Base-by-base conservation (phyloP, 2,888 invertebrate genomes). In the Philopedon plagiatum region DNA sequence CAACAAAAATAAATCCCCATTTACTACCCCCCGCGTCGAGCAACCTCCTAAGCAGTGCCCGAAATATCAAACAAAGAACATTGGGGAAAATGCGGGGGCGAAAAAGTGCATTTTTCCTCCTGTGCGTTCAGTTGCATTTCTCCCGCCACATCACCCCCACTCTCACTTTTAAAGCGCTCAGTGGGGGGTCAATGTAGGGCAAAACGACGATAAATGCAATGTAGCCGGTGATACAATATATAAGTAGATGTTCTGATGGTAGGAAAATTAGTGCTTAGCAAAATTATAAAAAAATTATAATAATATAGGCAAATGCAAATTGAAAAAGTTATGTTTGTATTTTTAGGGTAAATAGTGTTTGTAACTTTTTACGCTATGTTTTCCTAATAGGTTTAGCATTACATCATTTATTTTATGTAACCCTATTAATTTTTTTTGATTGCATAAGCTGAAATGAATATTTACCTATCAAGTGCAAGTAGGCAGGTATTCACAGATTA, bases 131-230 rank as follows among this genome's bases (percentile, higher is more conserved):
- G 57, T 39, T 26, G 37, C 57, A 65, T 21, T 57, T 39, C 46
- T n/a, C 54, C 62, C 46, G 13, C 62, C 19, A 46, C 29, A 7
- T 54, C 18, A 23, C 49, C 63, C 34, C 54, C 51, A 32, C 49
- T 21, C 63, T 15, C 37, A 39, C 11, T 37, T 37, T 19, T 51
- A 32, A 18, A 54, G 32, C 51, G 32, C n/a, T 26, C 39, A 51
- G 63, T 63, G 34, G 63, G 49, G 54, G 63, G 51, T 63, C 49
- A 63, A 63, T 39, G 63, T 63, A 63, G 63, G 54, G 54, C 63
- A 63, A 63, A 63, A 18, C 54, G 54, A 63, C 54, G 54, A 37
- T 63, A 51, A 51, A 37, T 37, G 39, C 63, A 13, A 63, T 26
- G 49, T 32, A 54, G 63, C 54, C 63, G 8, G 23, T 4, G 19